Evolutionary conservation across 2,113 vertebrate species (phyloP).

Genomic region (Budorcas taxicolor): DNA sequence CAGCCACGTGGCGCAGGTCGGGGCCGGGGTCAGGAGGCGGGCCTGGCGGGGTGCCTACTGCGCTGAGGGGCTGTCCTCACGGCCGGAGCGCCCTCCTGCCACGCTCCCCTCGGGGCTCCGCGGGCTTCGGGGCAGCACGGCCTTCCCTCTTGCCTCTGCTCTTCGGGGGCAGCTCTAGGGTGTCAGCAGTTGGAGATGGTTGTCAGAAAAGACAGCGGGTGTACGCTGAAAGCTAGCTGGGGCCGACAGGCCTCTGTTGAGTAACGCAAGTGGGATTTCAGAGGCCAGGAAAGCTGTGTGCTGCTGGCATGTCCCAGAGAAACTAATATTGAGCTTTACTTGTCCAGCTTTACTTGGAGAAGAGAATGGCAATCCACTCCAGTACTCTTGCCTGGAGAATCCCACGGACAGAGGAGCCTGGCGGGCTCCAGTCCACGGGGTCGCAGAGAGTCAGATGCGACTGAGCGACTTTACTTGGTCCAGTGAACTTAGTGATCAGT

Average conservation of each 20-base stretch:
- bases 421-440: accelerated
- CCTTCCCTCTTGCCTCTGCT: neutral
- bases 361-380: neutral
- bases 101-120: accelerated
- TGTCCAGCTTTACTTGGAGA: neutral
- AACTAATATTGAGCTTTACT: neutral
- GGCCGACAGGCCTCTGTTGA: neutral
- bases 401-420: neutral
- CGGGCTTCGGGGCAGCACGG: too few species aligned
- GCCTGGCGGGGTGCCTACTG: neutral
- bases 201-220: neutral
- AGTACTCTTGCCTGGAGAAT: neutral
- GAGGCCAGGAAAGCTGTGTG: neutral
- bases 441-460: accelerated
- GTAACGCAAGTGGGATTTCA: neutral
- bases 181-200: neutral
- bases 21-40: neutral
- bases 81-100: neutral
- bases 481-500: neutral
- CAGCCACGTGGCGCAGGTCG: neutral
- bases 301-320: neutral
- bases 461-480: neutral
- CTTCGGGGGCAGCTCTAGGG: neutral
- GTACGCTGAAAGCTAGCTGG: neutral
- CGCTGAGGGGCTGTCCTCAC: neutral